These are phyloP conservation scores for Zygothrica quintamaculata DNA, from an alignment of 2,888 invertebrate species.

Conservation along the genomic window DNA sequence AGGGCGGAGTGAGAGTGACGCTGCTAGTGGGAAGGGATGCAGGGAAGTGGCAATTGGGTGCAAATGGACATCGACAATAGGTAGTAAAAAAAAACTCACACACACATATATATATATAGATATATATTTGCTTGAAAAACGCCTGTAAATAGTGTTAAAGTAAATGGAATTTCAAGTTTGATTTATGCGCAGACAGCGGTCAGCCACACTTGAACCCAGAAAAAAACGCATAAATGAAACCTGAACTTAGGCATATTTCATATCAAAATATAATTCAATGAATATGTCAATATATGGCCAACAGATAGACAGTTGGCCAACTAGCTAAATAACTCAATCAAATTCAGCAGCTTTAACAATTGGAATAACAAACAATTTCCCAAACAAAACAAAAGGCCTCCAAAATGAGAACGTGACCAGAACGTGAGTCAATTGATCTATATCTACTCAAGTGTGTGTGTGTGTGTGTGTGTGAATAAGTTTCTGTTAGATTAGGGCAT, in stretches of 20 bases:
- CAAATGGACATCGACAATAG: conserved; percentile 67
- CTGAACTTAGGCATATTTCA: conserved; percentile 32
- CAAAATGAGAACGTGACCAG: conserved; percentile 36
- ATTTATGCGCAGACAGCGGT: conserved; percentile 68
- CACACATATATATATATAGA: background rate
- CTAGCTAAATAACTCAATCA: conserved; percentile 65
- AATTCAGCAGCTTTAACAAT: conserved; percentile 53
- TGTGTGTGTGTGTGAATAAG: too few species aligned
- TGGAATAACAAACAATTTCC: conserved; percentile 70
- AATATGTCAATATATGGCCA: conserved; percentile 67
- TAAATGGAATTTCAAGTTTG: conserved; percentile 48
- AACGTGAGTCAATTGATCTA: conserved; percentile 1
- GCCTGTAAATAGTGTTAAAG: conserved; percentile 65
- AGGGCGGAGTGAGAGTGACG: background rate
- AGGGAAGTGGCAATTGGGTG: conserved; percentile 30
- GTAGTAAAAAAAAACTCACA: conserved; percentile 48
- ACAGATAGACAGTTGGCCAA: conserved; percentile 13
- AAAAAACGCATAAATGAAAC: background rate
- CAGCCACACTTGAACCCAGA: conserved; percentile 60
- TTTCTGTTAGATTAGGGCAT: background rate
- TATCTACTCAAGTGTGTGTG: too few species aligned
- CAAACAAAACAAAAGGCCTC: conserved; percentile 36
- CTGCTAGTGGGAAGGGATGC: background rate
- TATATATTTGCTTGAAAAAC: conserved; percentile 73
- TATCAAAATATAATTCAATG: conserved; percentile 74